Conservation (phyloP, 2,797 vertebrate species). For the Sebastolobus alascanus region DNA sequence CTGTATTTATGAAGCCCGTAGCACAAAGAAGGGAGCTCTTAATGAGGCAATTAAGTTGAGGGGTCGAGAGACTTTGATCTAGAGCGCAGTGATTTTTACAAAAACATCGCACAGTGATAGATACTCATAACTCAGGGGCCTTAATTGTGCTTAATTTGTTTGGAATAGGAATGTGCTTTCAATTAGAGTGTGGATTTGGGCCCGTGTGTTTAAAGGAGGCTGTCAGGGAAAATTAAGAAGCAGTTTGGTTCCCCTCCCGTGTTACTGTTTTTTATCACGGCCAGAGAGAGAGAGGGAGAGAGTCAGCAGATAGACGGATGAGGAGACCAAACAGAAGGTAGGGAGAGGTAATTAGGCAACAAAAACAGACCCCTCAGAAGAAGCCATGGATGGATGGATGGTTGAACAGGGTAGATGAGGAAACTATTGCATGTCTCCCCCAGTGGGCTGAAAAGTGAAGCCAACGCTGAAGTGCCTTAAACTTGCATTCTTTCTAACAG, state of each 20-base stretch:
- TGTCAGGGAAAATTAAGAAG: constrained; percentile 99
- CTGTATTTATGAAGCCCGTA: constrained; percentile 94
- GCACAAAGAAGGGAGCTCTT: constrained; percentile 90
- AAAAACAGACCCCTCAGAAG: constrained; percentile 82
- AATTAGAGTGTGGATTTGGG: constrained; percentile 95
- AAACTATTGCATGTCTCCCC: constrained; percentile 21
- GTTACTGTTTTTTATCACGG: constrained; percentile 97
- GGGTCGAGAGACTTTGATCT: constrained; percentile 98
- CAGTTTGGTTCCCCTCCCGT: constrained; percentile 90
- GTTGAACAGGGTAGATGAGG: constrained; percentile 46
- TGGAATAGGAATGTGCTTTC: constrained; percentile 99
- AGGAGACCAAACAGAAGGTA: constrained; percentile 90
- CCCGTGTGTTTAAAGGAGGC: constrained; percentile 94
- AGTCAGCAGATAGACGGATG: constrained; percentile 63
- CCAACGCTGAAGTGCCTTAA: no score
- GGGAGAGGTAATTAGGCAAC: constrained; percentile 89
- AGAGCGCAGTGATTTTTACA: constrained; percentile 98
- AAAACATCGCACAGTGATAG: constrained; percentile 99
- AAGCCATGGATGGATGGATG: constrained; percentile 63
- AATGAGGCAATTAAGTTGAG: constrained; percentile 99
- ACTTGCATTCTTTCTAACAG: rapidly evolving
- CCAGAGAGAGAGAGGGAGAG: constrained; percentile 82
- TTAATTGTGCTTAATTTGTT: constrained; percentile 99
- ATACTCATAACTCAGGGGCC: constrained; percentile 99
- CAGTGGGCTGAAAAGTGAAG: not conserved